Evolutionary conservation across 2,888 invertebrate species (phyloP).

Genomic region (Diogma glabrata): DNA sequence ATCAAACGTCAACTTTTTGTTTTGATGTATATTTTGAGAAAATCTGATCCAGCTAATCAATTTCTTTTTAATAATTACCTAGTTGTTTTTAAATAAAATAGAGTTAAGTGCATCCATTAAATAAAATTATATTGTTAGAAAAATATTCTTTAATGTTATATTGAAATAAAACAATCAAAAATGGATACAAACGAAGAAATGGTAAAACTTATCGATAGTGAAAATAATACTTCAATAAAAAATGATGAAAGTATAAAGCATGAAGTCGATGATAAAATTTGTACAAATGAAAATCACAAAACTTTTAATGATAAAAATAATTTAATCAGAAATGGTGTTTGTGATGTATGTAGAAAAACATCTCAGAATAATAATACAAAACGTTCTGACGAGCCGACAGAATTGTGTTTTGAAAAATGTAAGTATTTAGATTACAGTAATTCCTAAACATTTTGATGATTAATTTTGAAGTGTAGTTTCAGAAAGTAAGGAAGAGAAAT

Average conservation of each 20-base stretch:
- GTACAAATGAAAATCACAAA: not conserved
- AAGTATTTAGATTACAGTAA: conserved; percentile 22
- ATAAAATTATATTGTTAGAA: no score
- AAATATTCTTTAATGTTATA: no score
- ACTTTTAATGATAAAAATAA: conserved; percentile 4
- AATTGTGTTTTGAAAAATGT: conserved; percentile 61
- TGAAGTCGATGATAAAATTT: not conserved
- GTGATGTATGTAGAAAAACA: conserved; percentile 5
- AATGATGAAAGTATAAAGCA: not conserved
- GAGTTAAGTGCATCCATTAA: no score
- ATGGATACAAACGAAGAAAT: no score
- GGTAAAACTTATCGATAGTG: no score
- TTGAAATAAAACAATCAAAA: no score
- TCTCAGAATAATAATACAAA: conserved; percentile 12
- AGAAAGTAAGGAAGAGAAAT: conserved; percentile 47
- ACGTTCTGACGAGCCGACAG: conserved; percentile 38
- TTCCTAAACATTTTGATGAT: conserved; percentile 16
- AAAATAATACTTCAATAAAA: no score
- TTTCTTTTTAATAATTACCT: no score
- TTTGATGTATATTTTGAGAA: no score
- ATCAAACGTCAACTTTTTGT: no score
- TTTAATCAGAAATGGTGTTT: not conserved
- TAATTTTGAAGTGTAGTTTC: conserved; percentile 36
- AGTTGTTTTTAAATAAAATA: no score
- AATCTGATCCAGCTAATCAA: no score